Evolutionary conservation across 2,113 vertebrate genomes (phyloP).

Genomic region (Ancistrus triradiatus): DNA sequence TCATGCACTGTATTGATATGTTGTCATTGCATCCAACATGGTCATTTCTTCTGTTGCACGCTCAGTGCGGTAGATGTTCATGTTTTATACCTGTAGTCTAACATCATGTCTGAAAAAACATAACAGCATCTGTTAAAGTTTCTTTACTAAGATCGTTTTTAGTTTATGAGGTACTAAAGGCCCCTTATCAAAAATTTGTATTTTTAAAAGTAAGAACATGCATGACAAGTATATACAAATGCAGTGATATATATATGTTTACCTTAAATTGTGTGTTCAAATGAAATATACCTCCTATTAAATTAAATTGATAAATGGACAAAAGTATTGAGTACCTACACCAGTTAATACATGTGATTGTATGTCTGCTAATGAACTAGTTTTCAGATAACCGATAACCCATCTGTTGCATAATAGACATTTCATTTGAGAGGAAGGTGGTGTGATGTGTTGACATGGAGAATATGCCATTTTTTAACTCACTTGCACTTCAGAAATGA

Average conservation of each 20-base stretch:
- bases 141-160: too few species aligned
- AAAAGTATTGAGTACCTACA: neutral
- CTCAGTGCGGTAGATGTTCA: neutral
- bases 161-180: neutral
- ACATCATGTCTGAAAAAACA: neutral
- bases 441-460: too few species aligned
- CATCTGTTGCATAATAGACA: too few species aligned
- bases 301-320: neutral
- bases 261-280: neutral
- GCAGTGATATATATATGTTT: conserved; percentile 2
- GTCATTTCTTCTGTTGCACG: neutral
- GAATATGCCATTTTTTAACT: neutral
- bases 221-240: neutral
- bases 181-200: neutral
- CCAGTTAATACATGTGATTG: too few species aligned
- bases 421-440: too few species aligned
- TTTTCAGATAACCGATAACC: too few species aligned
- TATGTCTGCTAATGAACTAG: neutral
- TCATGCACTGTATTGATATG: neutral
- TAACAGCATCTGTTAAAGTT: too few species aligned
- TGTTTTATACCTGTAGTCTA: neutral
- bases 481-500: neutral
- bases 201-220: too few species aligned
- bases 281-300: neutral
- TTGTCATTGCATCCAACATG: neutral